Evolutionary conservation across 2,888 invertebrate species (phyloP).

Genomic region (Lissocephala sabroskyi): DNA sequence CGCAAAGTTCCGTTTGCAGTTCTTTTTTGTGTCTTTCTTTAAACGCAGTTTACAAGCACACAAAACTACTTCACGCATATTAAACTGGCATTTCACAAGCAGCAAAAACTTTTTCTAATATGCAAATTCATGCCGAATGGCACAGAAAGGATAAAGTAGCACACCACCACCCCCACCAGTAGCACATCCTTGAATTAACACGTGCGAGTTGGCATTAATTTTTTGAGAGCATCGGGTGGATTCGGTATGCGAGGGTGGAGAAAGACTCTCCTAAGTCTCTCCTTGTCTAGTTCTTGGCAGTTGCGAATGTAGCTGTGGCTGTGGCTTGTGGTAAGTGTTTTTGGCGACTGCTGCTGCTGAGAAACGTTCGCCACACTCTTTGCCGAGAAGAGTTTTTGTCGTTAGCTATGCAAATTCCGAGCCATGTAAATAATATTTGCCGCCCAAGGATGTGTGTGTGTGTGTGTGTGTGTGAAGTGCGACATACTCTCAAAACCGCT

Average conservation of each 20-base stretch:
- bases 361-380: too few species aligned
- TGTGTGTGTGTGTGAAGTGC: too few species aligned
- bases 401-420: slow-evolving; percentile 55
- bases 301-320: not conserved
- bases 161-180: slow-evolving; percentile 7
- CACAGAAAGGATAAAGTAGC: slow-evolving; percentile 36
- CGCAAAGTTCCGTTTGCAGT: slow-evolving; percentile 44
- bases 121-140: slow-evolving; percentile 57
- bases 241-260: too few species aligned
- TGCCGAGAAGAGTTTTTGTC: slow-evolving; percentile 48
- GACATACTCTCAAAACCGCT: slow-evolving; percentile 25
- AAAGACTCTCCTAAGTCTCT: slow-evolving; percentile 32
- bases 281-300: too few species aligned
- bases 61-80: slow-evolving; percentile 63
- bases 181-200: slow-evolving; percentile 60
- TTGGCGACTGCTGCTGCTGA: too few species aligned
- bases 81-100: slow-evolving; percentile 63
- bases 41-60: slow-evolving; percentile 37
- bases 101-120: slow-evolving; percentile 57
- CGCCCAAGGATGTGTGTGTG: slow-evolving; percentile 22
- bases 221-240: slow-evolving; percentile 36
- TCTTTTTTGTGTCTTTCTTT: too few species aligned
- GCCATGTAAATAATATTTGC: slow-evolving; percentile 62
- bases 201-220: slow-evolving; percentile 60
- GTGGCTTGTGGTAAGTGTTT: not conserved